These are phyloP conservation scores for Rhombomys opimus DNA, from an alignment of 2,113 vertebrate species.

Conservation along the genomic window DNA sequence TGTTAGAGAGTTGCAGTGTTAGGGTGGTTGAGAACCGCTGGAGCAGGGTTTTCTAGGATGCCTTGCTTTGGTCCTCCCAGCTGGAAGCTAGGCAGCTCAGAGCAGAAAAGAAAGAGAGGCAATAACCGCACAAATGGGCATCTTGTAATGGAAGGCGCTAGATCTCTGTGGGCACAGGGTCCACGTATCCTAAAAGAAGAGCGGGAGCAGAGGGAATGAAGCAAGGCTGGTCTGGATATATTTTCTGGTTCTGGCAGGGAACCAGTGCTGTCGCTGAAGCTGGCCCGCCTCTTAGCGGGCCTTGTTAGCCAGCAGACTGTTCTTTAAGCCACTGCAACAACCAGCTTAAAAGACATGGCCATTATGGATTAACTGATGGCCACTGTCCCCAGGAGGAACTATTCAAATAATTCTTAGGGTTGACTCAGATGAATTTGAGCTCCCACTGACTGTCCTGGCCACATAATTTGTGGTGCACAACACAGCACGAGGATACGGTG, in stretches of 20 bases:
- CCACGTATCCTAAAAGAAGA: not conserved
- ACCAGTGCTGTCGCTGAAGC: not conserved
- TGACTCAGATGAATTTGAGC: not conserved
- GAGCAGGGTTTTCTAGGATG: not conserved
- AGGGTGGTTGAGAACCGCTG: not conserved
- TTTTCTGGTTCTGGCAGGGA: not conserved
- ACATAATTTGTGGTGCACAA: not conserved
- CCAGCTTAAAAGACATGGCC: slow-evolving; percentile 22
- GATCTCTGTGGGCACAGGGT: not conserved
- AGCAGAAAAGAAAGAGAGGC: not conserved
- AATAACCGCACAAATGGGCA: not conserved
- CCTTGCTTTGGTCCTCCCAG: not conserved
- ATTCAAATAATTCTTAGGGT: not conserved
- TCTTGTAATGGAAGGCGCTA: not conserved
- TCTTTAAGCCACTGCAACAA: slow-evolving; percentile 54
- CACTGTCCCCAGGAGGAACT: not conserved
- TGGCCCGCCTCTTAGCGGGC: not conserved
- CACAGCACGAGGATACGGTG: not conserved
- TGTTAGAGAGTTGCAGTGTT: not conserved
- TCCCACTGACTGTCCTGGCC: not conserved
- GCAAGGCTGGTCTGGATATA: not conserved
- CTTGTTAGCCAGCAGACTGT: slow-evolving; percentile 37
- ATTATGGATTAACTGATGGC: slow-evolving; percentile 66
- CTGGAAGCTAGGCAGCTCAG: not conserved
- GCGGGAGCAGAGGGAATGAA: not conserved